Conservation (phyloP, 2,888 invertebrate species). For the Caenorhabditis becei region DNA sequence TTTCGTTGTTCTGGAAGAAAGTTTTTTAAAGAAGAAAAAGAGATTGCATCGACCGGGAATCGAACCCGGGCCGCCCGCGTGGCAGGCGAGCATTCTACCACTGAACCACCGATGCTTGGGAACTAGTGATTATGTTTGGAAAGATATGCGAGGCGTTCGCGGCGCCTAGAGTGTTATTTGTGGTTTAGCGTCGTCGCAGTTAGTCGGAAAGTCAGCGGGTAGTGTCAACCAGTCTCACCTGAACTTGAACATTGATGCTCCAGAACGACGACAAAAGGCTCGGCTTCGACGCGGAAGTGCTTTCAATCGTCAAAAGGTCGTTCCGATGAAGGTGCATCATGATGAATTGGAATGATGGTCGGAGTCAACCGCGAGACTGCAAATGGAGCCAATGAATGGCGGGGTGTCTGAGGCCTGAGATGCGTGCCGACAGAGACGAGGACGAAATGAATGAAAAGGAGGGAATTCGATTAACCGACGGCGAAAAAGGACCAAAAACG, state of each 20-base stretch:
- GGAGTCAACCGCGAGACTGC: conserved; percentile 1
- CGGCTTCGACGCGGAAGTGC: conserved; percentile 69
- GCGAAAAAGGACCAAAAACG: conserved; percentile 44
- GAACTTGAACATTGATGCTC: conserved; percentile 70
- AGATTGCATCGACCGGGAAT: conserved; percentile 77
- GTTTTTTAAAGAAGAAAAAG: conserved; percentile 28
- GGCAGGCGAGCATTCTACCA: conserved; percentile 79
- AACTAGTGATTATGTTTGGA: background rate
- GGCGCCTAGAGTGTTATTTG: background rate
- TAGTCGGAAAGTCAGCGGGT: no score
- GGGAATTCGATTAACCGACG: conserved; percentile 49
- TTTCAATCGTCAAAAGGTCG: conserved; percentile 64
- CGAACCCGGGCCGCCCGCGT: conserved; percentile 79
- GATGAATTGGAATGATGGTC: conserved; percentile 19
- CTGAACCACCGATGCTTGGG: conserved; percentile 75
- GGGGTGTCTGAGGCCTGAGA: conserved; percentile 18
- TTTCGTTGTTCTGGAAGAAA: conserved; percentile 62
- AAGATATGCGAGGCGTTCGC: background rate
- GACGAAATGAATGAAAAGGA: conserved; percentile 4
- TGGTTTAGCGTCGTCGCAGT: no score
- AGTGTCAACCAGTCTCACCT: no score
- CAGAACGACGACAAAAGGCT: conserved; percentile 71
- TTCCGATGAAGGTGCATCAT: conserved; percentile 59
- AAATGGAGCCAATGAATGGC: conserved; percentile 19
- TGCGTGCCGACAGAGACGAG: conserved; percentile 6